Evolutionary conservation across 2,888 invertebrate genomes (phyloP).

Genomic region (Scrobipalpa costella): DNA sequence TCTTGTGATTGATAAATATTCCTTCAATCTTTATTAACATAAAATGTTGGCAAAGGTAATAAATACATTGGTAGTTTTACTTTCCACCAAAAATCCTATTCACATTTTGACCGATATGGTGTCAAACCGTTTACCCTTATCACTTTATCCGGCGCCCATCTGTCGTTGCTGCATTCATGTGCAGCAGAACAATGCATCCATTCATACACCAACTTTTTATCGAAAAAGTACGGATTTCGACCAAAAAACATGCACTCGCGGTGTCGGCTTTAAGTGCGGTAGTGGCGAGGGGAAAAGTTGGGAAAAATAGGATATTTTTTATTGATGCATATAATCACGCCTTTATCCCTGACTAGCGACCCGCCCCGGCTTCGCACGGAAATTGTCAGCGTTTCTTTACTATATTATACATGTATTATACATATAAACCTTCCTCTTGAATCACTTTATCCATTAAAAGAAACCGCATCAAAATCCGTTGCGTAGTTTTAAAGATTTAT

Average conservation of each 20-base stretch:
- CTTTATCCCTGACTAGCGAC: too few relatives aligned
- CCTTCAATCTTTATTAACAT: too few relatives aligned
- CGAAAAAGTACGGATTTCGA: conserved; percentile 56
- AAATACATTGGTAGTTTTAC: neutral
- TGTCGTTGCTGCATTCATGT: conserved; percentile 21
- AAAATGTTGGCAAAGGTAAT: neutral
- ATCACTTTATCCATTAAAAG: too few relatives aligned
- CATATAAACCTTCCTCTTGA: too few relatives aligned
- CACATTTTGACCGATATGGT: conserved; percentile 26
- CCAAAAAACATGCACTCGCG: conserved; percentile 51
- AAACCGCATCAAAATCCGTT: too few relatives aligned
- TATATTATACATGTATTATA: too few relatives aligned
- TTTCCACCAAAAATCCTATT: conserved; percentile 13
- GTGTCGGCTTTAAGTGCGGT: conserved; percentile 39
- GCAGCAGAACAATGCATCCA: conserved; percentile 57
- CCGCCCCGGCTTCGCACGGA: too few relatives aligned
- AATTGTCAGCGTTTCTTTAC: too few relatives aligned
- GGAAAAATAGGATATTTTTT: neutral
- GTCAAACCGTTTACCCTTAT: conserved; percentile 29
- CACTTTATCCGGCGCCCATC: conserved; percentile 20
- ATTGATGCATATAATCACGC: too few relatives aligned
- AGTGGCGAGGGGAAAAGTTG: conserved; percentile 30
- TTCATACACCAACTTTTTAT: conserved; percentile 61
- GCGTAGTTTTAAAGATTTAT: too few relatives aligned
- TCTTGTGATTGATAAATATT: too few relatives aligned